A percentile compares a stretch with the other conserved stretches of the same genome.
Evolutionary conservation across 2,888 invertebrate genomes (phyloP).

Genomic region (Omphaloscelis lunosa): DNA sequence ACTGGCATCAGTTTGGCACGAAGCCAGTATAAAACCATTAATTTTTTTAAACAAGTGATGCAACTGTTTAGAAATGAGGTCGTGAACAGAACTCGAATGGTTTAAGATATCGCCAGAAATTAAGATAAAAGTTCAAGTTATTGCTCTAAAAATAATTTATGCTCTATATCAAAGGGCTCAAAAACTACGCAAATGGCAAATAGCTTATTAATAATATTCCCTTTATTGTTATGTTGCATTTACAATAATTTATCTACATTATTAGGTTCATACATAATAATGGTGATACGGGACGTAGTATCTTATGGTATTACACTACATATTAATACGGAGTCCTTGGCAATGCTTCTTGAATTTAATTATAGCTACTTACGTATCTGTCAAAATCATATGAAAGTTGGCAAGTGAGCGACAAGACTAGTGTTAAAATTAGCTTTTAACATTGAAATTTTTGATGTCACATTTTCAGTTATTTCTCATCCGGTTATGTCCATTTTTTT

Average conservation of each 20-base stretch:
- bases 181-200: conserved; percentile 1
- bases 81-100: conserved; percentile 53
- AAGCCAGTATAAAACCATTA: conserved; percentile 77
- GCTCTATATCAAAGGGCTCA: background rate
- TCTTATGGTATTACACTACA: conserved; percentile 35
- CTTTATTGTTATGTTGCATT: background rate
- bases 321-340: conserved; percentile 79
- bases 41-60: conserved; percentile 77
- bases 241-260: conserved; percentile 3
- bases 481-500: conserved; percentile 18
- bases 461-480: conserved; percentile 61
- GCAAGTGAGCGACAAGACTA: conserved; percentile 82
- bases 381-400: conserved; percentile 87
- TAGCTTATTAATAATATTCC: background rate
- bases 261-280: conserved; percentile 2
- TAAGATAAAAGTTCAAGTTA: conserved; percentile 12
- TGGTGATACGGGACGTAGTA: conserved; percentile 41
- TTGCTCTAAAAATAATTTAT: conserved; percentile 6
- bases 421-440: conserved; percentile 83
- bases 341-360: conserved; percentile 88
- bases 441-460: conserved; percentile 79
- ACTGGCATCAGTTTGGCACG: conserved; percentile 74
- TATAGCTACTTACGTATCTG: conserved; percentile 85
- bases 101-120: conserved; percentile 38
- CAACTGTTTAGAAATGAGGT: conserved; percentile 71